These are phyloP conservation scores for Hermatobates lingyangjiaoensis DNA, from an alignment of 1,140 invertebrate species.

Conservation along the genomic window DNA sequence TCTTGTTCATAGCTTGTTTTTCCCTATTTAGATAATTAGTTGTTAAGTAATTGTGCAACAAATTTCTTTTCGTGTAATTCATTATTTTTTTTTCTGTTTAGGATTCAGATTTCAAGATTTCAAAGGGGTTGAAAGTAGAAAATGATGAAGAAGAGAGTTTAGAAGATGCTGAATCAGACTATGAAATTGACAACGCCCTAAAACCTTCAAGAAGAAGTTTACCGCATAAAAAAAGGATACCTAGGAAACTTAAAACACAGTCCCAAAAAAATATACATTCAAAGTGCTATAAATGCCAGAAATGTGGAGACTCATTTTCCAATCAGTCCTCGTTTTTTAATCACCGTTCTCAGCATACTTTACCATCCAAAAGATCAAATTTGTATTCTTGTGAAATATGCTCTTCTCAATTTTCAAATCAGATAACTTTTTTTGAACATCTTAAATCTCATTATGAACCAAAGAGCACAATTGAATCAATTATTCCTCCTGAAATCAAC, in stretches of 20 bases:
- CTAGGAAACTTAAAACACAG: slow-evolving; percentile 33
- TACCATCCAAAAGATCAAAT: slow-evolving; percentile 7
- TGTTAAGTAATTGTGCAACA: not conserved
- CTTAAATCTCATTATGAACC: slow-evolving; percentile 61
- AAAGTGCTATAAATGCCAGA: slow-evolving; percentile 23
- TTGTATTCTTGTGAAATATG: slow-evolving; percentile 47
- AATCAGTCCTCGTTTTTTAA: slow-evolving; percentile 19
- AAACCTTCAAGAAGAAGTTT: slow-evolving; percentile 33
- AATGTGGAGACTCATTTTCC: slow-evolving; percentile 23
- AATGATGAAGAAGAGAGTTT: not conserved
- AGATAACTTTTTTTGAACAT: slow-evolving; percentile 61
- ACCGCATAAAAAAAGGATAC: slow-evolving; percentile 45
- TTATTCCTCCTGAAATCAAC: not conserved
- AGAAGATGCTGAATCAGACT: slow-evolving; percentile 18
- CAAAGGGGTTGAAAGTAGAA: no score
- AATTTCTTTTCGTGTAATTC: no score
- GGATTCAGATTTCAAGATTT: no score
- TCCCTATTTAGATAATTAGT: no score
- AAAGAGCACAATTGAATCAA: not conserved
- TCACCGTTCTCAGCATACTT: slow-evolving; percentile 16
- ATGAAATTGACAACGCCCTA: slow-evolving; percentile 17
- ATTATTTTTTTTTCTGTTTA: not conserved
- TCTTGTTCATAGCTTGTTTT: no score
- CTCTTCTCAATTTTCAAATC: slow-evolving; percentile 36
- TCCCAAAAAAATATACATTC: slow-evolving; percentile 16